Percentiles rank a stretch among this genome's conserved stretches.
These are phyloP conservation scores for Morinoia aosen DNA, from an alignment of 2,888 invertebrate genomes.

Conservation along the genomic window DNA sequence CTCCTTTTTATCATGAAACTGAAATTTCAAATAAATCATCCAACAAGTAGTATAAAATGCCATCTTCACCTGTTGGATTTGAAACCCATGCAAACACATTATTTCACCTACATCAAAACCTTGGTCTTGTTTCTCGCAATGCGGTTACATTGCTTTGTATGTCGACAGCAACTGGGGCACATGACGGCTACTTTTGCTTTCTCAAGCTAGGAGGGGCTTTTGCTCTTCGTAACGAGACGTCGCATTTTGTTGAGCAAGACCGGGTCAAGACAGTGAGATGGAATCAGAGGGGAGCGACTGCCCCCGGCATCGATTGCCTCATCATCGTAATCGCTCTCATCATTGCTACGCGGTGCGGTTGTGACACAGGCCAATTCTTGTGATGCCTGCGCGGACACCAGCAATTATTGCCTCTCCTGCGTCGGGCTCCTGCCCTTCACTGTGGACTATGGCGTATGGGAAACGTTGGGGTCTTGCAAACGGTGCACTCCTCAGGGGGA, in stretches of 20 bases:
- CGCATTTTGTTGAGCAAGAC: neutral
- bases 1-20: too few species aligned
- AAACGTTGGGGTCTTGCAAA: neutral
- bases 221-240: neutral
- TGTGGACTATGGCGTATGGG: neutral
- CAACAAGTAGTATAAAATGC: too few species aligned
- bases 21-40: too few species aligned
- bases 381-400: neutral
- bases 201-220: conserved; percentile 10
- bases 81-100: neutral
- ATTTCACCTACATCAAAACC: neutral
- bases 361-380: conserved; percentile 20
- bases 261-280: neutral
- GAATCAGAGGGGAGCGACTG: neutral
- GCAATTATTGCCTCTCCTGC: conserved; percentile 12
- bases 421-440: conserved; percentile 13
- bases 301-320: conserved; percentile 27
- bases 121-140: neutral
- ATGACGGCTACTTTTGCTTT: neutral
- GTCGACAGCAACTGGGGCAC: neutral
- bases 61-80: neutral
- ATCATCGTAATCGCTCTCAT: neutral
- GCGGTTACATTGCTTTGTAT: neutral
- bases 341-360: conserved; percentile 26
- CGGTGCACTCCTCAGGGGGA: too few species aligned